Percentiles rank a stretch among this genome's conserved stretches.
Conservation (phyloP, 2,888 invertebrate species). For the Peribatodes rhomboidaria region DNA sequence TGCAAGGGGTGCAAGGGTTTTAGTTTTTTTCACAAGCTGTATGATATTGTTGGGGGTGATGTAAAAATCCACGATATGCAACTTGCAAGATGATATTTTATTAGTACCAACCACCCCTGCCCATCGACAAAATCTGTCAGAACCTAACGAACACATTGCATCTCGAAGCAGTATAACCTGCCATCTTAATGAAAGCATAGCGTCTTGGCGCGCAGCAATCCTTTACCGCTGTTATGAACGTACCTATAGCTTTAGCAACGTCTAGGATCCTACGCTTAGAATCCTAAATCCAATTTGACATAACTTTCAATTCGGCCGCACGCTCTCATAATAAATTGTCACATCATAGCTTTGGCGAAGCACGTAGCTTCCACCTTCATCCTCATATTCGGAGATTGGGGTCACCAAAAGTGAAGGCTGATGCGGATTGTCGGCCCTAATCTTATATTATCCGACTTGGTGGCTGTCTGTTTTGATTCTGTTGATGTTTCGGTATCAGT, state of each 20-base stretch:
- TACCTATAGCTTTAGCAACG: no score
- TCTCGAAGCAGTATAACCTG: background rate
- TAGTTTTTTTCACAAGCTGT: no score
- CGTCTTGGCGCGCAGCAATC: background rate
- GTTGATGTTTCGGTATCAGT: background rate
- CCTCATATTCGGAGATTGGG: constrained; percentile 35
- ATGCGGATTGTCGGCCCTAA: constrained; percentile 19
- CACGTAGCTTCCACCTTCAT: constrained; percentile 30
- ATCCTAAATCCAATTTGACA: constrained; percentile 10
- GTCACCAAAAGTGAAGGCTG: constrained; percentile 26
- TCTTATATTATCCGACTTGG: constrained; percentile 16
- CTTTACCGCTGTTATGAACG: no score
- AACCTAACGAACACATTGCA: background rate
- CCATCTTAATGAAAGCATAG: constrained; percentile 9
- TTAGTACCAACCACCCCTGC: background rate
- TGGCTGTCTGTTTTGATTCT: constrained; percentile 12
- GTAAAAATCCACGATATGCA: no score
- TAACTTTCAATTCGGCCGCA: constrained; percentile 28
- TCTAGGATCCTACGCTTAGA: background rate
- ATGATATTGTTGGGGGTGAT: no score
- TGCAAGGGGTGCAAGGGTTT: no score
- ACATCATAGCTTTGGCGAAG: constrained; percentile 27
- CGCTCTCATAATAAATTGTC: constrained; percentile 29
- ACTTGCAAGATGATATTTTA: background rate
- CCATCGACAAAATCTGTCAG: background rate